These are phyloP conservation scores for Cheilosia impressa DNA, from an alignment of 2,888 invertebrate genomes.

Conservation along the genomic window DNA sequence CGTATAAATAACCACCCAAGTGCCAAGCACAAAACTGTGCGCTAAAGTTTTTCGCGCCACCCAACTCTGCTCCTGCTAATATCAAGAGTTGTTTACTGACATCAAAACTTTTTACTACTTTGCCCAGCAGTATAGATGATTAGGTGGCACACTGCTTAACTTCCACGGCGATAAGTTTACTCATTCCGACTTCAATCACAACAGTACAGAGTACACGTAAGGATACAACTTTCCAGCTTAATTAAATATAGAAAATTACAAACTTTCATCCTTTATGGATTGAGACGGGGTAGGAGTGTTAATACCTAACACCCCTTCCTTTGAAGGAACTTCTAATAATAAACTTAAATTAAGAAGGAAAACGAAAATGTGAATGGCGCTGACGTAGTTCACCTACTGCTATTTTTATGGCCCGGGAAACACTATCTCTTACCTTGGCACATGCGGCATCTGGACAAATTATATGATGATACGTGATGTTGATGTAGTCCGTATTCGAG, in stretches of 20 bases:
- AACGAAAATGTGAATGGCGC: not conserved
- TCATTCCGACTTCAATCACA: constrained; percentile 27
- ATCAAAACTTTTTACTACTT: constrained; percentile 45
- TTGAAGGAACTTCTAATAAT: not conserved
- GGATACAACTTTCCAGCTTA: constrained; percentile 30
- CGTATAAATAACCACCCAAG: not conserved
- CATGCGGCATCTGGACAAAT: constrained; percentile 96
- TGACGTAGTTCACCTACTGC: not conserved
- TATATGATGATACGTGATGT: constrained; percentile 98
- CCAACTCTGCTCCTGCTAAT: not conserved
- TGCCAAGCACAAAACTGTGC: constrained; percentile 12
- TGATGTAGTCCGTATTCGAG: constrained; percentile 99
- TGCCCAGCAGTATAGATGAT: constrained; percentile 6
- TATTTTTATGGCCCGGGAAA: not conserved
- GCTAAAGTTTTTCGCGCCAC: not conserved
- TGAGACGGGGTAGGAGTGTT: not conserved
- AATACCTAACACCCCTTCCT: constrained; percentile 8
- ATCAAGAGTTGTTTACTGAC: constrained; percentile 35
- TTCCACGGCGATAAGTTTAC: constrained; percentile 15
- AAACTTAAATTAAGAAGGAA: not conserved
- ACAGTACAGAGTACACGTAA: constrained; percentile 4
- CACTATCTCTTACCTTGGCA: constrained; percentile 90
- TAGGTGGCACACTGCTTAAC: constrained; percentile 23
- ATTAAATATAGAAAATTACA: constrained; percentile 42
- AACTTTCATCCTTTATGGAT: constrained; percentile 30